These are phyloP conservation scores for Gordius sp. DNA, from an alignment of 2,888 invertebrate genomes.

Conservation along the genomic window DNA sequence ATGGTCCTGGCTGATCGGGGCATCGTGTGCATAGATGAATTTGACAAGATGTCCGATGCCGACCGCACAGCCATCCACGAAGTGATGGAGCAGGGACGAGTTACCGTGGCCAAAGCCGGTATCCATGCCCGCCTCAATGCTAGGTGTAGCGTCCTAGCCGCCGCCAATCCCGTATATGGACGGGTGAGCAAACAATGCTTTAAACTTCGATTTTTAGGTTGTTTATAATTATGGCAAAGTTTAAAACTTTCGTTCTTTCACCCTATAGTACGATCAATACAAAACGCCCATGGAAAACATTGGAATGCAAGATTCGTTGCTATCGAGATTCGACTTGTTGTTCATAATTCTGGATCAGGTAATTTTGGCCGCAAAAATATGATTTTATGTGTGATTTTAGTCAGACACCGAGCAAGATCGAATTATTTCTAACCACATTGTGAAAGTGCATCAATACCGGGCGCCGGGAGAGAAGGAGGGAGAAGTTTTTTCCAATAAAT, in stretches of 20 bases:
- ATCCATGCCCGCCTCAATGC: constrained; percentile 92
- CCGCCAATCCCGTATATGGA: constrained; percentile 97
- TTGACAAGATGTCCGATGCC: constrained; percentile 38
- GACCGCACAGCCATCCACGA: constrained; percentile 83
- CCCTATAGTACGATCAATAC: constrained; percentile 69
- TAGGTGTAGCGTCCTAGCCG: constrained; percentile 80
- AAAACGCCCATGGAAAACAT: constrained; percentile 99
- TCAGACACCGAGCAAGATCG: constrained; percentile 46
- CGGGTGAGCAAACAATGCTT: too few relatives aligned
- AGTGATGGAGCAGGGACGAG: constrained; percentile 86
- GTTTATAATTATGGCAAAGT: not conserved
- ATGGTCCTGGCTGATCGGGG: constrained; percentile 98
- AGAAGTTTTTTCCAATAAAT: constrained; percentile 42
- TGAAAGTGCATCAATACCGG: constrained; percentile 83
- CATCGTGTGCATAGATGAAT: constrained; percentile 85
- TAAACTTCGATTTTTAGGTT: not conserved
- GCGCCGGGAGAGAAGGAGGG: constrained; percentile 77
- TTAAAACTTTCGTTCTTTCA: too few relatives aligned
- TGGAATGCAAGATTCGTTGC: constrained; percentile 74
- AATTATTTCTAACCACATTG: constrained; percentile 76
- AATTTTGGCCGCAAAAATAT: too few relatives aligned
- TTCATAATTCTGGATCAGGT: constrained; percentile 85
- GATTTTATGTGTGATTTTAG: too few relatives aligned
- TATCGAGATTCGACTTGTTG: constrained; percentile 87
- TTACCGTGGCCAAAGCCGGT: constrained; percentile 89